These are phyloP conservation scores for Ladona fulva DNA, from an alignment of 1,140 invertebrate species.

Conservation along the genomic window DNA sequence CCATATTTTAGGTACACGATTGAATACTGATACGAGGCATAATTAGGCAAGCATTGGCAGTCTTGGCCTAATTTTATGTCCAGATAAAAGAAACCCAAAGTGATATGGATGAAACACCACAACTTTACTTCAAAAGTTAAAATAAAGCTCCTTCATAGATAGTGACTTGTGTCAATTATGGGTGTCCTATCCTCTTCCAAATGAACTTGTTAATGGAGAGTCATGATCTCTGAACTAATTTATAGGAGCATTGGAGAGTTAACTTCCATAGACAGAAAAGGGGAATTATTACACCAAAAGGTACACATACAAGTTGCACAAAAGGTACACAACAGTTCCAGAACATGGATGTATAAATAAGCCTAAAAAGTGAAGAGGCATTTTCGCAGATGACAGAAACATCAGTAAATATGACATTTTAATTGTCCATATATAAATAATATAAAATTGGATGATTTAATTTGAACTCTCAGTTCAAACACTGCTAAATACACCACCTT, in stretches of 20 bases:
- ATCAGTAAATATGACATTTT: constrained; percentile 20
- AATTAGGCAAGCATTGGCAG: not conserved
- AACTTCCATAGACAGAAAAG: constrained; percentile 9
- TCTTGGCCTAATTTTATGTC: not conserved
- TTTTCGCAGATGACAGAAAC: constrained; percentile 18
- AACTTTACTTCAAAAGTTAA: not conserved
- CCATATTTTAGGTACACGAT: not conserved
- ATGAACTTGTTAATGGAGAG: not conserved
- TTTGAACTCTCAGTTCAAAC: constrained; percentile 15
- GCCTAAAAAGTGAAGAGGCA: constrained; percentile 21
- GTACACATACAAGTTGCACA: constrained; percentile 21
- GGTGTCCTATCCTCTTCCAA: not conserved
- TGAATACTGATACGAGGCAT: not conserved
- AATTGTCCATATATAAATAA: constrained; percentile 20
- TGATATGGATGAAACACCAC: not conserved
- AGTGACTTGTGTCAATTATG: not conserved
- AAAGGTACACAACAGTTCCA: constrained; percentile 22
- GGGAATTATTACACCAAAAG: constrained; percentile 21
- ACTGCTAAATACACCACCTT: constrained; percentile 15
- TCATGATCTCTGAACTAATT: constrained; percentile 10
- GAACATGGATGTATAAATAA: constrained; percentile 22
- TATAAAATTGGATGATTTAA: constrained; percentile 20
- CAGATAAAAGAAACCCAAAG: not conserved
- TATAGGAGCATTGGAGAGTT: not conserved
- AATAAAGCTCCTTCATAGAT: not conserved